A percentile compares a stretch with the other conserved stretches of the same genome.
phyloP scores from a whole-genome alignment of 2,113 vertebrate genomes.

The Puffinus mauretanicus region DNA sequence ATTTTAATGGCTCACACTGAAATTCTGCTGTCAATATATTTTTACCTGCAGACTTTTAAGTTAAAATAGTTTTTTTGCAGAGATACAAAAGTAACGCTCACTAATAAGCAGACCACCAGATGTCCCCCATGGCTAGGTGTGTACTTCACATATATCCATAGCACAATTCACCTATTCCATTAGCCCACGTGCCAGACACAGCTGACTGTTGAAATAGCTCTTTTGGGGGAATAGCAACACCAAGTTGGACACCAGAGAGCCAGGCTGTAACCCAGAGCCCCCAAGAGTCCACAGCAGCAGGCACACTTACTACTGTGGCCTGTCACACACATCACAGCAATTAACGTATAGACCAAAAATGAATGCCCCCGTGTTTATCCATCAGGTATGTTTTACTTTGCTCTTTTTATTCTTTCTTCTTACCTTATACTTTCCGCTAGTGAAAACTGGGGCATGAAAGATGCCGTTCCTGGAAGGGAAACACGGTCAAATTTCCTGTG shows the following conservation, averaged over 20 bases:
- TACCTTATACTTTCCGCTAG: not conserved
- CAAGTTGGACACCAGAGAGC: not conserved
- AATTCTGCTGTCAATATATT: not conserved
- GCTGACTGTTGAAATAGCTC: not conserved
- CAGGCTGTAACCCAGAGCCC: not conserved
- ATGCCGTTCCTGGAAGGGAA: not conserved
- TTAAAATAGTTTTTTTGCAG: not conserved
- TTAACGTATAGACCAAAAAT: not conserved
- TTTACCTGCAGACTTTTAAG: not conserved
- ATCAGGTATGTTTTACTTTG: not conserved
- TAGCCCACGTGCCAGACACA: not conserved
- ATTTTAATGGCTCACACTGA: not conserved
- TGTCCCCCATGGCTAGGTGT: not conserved
- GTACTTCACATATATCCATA: not conserved
- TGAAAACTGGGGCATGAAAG: not conserved
- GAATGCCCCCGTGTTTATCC: fast-evolving
- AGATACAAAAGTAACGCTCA: not conserved
- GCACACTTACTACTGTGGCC: not conserved
- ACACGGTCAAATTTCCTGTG: not conserved
- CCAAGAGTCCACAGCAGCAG: not conserved
- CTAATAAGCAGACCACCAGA: not conserved
- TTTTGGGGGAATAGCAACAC: not conserved
- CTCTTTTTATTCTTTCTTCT: not conserved
- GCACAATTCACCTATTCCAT: not conserved
- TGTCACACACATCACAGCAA: not conserved